Base-by-base conservation (phyloP, 2,113 vertebrate species). In the Rostratula benghalensis region DNA sequence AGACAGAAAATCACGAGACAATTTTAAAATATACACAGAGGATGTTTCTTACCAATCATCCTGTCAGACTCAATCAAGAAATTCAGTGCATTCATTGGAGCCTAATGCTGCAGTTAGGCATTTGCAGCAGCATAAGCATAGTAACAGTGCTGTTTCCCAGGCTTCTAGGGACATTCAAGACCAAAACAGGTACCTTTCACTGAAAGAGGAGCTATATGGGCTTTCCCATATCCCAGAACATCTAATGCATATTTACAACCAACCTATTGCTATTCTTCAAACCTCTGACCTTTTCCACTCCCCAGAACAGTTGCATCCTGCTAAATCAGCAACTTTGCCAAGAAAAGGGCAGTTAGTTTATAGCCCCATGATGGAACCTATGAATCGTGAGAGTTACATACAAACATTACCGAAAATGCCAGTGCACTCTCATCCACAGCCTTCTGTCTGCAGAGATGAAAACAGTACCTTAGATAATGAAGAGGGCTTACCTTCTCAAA, bases 241-340 rank as follows among this genome's bases (percentile, higher is more conserved):
- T 91, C 96, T 99, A 33, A 98, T 99, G 96, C 99, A 99, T 71
- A 97, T 99, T 90, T 99, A 99, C 56, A 98, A 98, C 91, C 99
- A 99, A 59, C 98, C 98, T n/a, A 97, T 99, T 18, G 98, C 99
- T 59, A 98, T 99, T 64, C 98, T 99, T 67, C 99, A 99, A 68
- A 98, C 98, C 4, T 97, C 98, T 3, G 99, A 99, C 79, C 97
- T 99, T 57, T 99, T 99, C 90, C 91, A 97, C 25, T 95, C 97
- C 45, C 97, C 98, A 30, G 99, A 99, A 87, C 98, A 98, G 71
- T 43, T 98, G 7, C 97, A 98, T 54, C 65, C 97, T 67, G 98
- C 98, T 74, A 99, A 99, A 97, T 98, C 99, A 4, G 99, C 99
- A 27, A 99, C 99, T 39, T 98, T 99, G 96, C 99, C 99, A n/a